These are phyloP conservation scores for Stigmatopora argus DNA, from an alignment of 2,113 vertebrate species.

Conservation along the genomic window DNA sequence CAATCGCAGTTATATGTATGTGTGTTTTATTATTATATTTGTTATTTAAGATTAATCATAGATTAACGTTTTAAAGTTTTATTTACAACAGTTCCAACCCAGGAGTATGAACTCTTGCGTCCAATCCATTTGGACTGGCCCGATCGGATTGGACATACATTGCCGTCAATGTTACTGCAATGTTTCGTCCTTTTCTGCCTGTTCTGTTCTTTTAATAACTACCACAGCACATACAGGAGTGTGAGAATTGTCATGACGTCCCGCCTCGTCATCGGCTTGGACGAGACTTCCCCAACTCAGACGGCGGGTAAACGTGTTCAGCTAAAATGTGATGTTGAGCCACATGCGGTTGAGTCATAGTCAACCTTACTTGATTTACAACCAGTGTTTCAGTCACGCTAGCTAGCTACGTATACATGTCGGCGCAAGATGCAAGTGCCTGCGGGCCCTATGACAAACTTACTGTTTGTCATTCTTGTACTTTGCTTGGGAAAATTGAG, in stretches of 20 bases:
- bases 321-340: conserved; percentile 22
- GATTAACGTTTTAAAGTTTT: not conserved
- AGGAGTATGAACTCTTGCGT: too few species aligned
- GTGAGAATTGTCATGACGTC: too few species aligned
- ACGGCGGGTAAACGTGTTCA: conserved; percentile 31
- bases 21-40: not conserved
- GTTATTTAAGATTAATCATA: not conserved
- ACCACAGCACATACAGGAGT: too few species aligned
- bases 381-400: conserved; percentile 33
- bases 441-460: conserved; percentile 39
- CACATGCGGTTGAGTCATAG: conserved; percentile 47
- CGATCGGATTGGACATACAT: too few species aligned
- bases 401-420: conserved; percentile 47
- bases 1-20: too few species aligned
- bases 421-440: conserved; percentile 56
- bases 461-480: conserved; percentile 10
- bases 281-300: conserved; percentile 12
- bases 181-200: too few species aligned
- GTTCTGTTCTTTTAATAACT: too few species aligned
- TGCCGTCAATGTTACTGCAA: too few species aligned
- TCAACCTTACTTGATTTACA: conserved; percentile 16
- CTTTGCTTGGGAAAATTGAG: not conserved
- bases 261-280: not conserved
- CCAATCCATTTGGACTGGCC: too few species aligned
- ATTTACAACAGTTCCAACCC: too few species aligned